Conservation (phyloP, 2,797 vertebrate genomes). For the Lepus townsendii region DNA sequence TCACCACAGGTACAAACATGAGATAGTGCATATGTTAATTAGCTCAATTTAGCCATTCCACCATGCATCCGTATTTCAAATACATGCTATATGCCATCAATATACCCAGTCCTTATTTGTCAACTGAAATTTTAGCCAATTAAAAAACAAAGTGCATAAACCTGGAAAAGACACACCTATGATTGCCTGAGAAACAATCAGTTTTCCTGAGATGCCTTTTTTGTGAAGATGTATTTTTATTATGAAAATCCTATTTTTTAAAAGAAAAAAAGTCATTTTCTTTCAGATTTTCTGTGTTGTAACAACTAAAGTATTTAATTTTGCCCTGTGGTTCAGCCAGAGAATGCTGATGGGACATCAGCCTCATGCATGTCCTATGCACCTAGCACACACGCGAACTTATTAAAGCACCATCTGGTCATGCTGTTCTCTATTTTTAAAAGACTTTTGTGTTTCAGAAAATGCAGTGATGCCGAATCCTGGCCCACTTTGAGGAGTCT, state of each 20-base stretch:
- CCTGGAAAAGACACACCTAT: background rate
- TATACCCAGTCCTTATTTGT: background rate
- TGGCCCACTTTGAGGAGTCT: background rate
- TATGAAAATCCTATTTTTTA: background rate
- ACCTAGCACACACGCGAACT: background rate
- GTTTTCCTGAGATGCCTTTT: constrained; percentile 2
- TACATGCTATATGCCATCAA: background rate
- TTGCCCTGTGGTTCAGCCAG: constrained; percentile 45
- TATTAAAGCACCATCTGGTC: background rate
- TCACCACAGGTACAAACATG: background rate
- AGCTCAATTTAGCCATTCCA: background rate
- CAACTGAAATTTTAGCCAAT: background rate
- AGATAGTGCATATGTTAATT: background rate
- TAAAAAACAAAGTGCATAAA: background rate
- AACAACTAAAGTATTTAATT: constrained; percentile 17
- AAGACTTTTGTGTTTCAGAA: background rate
- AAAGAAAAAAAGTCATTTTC: constrained; percentile 11
- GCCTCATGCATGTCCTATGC: background rate
- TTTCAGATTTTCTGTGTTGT: constrained; percentile 44
- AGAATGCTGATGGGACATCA: background rate
- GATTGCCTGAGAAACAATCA: background rate
- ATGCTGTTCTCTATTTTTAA: background rate
- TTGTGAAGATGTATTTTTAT: background rate
- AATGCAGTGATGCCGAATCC: background rate
- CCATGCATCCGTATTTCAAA: background rate